A percentile compares a stretch with the other conserved stretches of the same genome.
Evolutionary conservation across 2,888 invertebrate genomes (phyloP).

Genomic region (Drosophila borborema): DNA sequence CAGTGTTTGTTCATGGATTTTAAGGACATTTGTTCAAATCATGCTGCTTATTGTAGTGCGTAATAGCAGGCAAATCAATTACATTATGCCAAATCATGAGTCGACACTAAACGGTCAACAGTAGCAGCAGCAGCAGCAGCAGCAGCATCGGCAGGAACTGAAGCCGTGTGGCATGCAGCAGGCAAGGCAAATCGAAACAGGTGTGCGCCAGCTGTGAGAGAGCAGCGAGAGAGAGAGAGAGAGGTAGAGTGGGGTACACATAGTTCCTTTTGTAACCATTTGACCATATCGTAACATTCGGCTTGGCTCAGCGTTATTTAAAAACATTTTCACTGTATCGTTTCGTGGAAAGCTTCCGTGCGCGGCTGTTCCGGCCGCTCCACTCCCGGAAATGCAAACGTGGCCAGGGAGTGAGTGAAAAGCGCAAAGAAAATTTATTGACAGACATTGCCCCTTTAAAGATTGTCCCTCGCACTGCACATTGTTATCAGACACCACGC

Average conservation of each 20-base stretch:
- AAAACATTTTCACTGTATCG: constrained; percentile 46
- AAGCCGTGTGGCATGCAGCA: background rate
- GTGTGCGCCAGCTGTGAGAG: constrained; percentile 33
- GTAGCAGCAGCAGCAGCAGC: background rate
- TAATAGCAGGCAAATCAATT: constrained; percentile 73
- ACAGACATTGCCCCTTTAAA: constrained; percentile 48
- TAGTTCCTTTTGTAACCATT: constrained; percentile 24
- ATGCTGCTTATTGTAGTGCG: constrained; percentile 58
- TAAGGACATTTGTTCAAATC: constrained; percentile 55
- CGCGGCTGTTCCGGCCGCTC: constrained; percentile 36
- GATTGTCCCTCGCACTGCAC: constrained; percentile 28
- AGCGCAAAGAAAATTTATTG: constrained; percentile 66
- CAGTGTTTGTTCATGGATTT: constrained; percentile 59
- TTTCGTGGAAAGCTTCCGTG: constrained; percentile 33
- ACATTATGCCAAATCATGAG: constrained; percentile 44
- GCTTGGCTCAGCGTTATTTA: constrained; percentile 39
- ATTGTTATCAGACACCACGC: constrained; percentile 1
- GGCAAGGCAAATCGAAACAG: constrained; percentile 43
- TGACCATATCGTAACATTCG: constrained; percentile 25
- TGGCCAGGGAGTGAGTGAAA: constrained; percentile 23
- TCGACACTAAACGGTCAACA: constrained; percentile 8
- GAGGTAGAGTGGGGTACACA: background rate
- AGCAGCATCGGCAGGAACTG: background rate
- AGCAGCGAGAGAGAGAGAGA: background rate
- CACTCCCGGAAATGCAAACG: constrained; percentile 65